Conservation (phyloP, 2,113 vertebrate genomes). For the Chaetodon auriga region DNA sequence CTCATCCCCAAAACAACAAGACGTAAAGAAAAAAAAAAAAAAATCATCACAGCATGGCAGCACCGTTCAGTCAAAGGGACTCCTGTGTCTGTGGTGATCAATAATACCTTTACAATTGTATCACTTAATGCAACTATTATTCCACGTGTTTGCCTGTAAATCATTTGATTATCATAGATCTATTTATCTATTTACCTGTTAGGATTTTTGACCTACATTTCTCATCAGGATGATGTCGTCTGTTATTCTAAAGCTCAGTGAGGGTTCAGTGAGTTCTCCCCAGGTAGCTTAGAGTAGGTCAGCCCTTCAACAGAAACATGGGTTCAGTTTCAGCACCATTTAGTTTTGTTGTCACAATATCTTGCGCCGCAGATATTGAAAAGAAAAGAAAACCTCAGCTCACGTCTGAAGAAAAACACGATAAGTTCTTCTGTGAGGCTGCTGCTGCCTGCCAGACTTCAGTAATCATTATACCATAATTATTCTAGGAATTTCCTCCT, state of each 20-base stretch:
- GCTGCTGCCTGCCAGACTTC: constrained; percentile 5
- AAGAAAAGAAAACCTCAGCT: constrained; percentile 5
- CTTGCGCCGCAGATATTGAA: constrained; percentile 6
- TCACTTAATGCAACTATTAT: background rate
- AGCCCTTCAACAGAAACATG: constrained; percentile 25
- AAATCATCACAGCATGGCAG: background rate
- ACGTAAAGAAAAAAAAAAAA: background rate
- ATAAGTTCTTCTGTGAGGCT: background rate
- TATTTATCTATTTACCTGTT: background rate
- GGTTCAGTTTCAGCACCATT: constrained; percentile 60
- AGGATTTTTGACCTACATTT: constrained; percentile 32
- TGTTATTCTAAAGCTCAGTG: constrained; percentile 36
- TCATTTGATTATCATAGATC: background rate
- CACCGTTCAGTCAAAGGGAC: background rate
- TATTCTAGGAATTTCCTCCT: constrained; percentile 61
- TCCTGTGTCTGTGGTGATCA: background rate
- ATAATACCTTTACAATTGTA: background rate
- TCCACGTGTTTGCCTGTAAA: background rate
- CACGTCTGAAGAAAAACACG: background rate
- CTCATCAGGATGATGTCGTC: background rate
- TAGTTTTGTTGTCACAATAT: constrained; percentile 62
- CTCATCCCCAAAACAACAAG: background rate
- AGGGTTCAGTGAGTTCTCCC: constrained; percentile 35
- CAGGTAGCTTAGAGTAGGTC: constrained; percentile 24
- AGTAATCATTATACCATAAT: constrained; percentile 34